These are phyloP conservation scores for Miniopterus natalensis DNA, from an alignment of 2,113 vertebrate genomes.

Conservation along the genomic window DNA sequence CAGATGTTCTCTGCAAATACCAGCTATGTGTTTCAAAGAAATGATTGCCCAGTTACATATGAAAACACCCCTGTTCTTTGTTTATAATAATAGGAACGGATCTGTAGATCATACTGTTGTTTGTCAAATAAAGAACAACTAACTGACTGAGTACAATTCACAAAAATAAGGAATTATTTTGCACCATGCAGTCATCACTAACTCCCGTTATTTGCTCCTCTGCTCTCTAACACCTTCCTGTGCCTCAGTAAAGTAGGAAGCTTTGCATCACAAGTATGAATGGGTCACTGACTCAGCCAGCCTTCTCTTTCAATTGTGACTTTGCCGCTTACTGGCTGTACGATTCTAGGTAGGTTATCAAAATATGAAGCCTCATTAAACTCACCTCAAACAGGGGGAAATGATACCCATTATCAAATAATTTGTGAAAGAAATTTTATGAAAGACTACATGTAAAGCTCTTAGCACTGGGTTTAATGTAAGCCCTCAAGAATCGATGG, in stretches of 20 bases:
- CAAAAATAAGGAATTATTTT: not conserved
- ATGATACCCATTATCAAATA: not conserved
- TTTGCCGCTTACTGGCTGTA: not conserved
- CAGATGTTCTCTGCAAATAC: slow-evolving; percentile 20
- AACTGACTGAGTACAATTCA: not conserved
- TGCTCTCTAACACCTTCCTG: not conserved
- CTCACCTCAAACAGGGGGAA: not conserved
- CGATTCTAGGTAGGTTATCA: not conserved
- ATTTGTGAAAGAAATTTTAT: not conserved
- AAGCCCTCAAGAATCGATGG: not conserved
- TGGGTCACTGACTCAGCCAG: not conserved
- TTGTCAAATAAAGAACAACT: slow-evolving; percentile 1
- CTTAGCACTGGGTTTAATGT: not conserved
- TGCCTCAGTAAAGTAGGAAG: not conserved
- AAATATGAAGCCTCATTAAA: slow-evolving; percentile 10
- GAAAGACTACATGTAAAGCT: not conserved
- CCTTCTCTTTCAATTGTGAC: not conserved
- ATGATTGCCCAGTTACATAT: not conserved
- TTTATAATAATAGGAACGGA: not conserved
- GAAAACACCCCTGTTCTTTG: not conserved
- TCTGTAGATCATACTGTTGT: slow-evolving; percentile 14
- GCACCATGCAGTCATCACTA: not conserved
- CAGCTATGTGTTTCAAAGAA: slow-evolving; percentile 3
- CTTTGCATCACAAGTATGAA: not conserved
- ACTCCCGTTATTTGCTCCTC: not conserved